These are phyloP conservation scores for Subanguina moxae DNA, from an alignment of 1,140 invertebrate species.

Conservation along the genomic window DNA sequence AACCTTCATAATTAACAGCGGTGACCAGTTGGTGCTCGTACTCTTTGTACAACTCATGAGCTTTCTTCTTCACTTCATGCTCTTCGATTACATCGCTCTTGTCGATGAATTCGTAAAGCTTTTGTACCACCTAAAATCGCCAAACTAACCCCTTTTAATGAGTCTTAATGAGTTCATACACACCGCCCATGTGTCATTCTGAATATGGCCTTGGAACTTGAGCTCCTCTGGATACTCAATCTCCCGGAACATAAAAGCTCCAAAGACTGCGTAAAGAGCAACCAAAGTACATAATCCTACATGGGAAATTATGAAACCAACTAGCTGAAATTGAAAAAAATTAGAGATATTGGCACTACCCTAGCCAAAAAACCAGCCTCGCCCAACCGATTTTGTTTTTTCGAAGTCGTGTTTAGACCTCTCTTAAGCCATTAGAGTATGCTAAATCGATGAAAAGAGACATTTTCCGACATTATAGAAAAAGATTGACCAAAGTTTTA, in stretches of 20 bases:
- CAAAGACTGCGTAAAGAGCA: slow-evolving; percentile 86
- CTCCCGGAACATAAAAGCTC: slow-evolving; percentile 81
- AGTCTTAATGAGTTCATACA: not conserved
- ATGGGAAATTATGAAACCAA: slow-evolving; percentile 66
- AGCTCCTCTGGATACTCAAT: slow-evolving; percentile 65
- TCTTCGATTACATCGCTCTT: slow-evolving; percentile 73
- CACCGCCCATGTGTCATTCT: slow-evolving; percentile 56
- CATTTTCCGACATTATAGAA: too few relatives aligned
- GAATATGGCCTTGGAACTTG: slow-evolving; percentile 62
- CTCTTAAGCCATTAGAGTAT: too few relatives aligned
- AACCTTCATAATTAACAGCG: slow-evolving; percentile 68
- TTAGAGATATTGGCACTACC: too few relatives aligned
- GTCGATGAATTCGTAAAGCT: slow-evolving; percentile 48
- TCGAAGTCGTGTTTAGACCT: too few relatives aligned
- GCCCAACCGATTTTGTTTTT: too few relatives aligned
- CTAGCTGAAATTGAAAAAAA: slow-evolving; percentile 46
- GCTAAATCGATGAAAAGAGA: too few relatives aligned
- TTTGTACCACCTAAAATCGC: slow-evolving; percentile 37
- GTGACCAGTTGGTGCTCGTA: slow-evolving; percentile 75
- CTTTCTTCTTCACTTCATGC: slow-evolving; percentile 69
- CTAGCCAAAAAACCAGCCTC: too few relatives aligned
- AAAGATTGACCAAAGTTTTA: too few relatives aligned
- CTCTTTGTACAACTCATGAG: slow-evolving; percentile 70
- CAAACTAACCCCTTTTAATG: slow-evolving; percentile 28
- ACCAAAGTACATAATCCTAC: slow-evolving; percentile 90